Percentiles rank a stretch among this genome's conserved stretches.
Conservation (phyloP, 2,113 vertebrate genomes). For the Oryctolagus cuniculus region mOryCun1.1 NC_091442.1:31180001-31180500, state of each 20-base stretch:
- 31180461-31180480: constrained; percentile 18
- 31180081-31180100: no score
- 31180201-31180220: background rate
- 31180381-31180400: background rate
- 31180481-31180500: background rate
- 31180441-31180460: background rate
- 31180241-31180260: constrained; percentile 39
- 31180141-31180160: no score
- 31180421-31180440: background rate
- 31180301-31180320: background rate
- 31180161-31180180: no score
- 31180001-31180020: no score
- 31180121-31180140: no score
- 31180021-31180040: no score
- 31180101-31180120: no score
- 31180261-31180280: constrained; percentile 33
- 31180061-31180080: no score
- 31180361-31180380: constrained; percentile 11
- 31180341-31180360: background rate
- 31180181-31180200: no score
- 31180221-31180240: background rate
- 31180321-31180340: background rate
- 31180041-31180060: no score
- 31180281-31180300: background rate
- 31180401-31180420: background rate